phyloP scores from a whole-genome alignment of 1,140 invertebrate species.

The Psilanteris sp. region DNA sequence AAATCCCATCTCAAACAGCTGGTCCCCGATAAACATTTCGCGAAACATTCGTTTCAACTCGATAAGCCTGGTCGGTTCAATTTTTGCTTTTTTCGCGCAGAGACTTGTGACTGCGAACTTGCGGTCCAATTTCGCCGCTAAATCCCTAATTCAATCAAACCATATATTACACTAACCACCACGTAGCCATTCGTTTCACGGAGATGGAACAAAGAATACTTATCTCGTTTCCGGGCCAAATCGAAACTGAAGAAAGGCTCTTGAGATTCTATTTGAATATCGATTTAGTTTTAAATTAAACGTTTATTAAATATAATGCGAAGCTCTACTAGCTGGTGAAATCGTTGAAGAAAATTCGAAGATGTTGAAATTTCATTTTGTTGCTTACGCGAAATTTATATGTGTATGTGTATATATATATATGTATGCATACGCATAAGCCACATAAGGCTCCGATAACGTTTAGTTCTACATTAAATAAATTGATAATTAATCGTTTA shows the following conservation, averaged over 20 bases:
- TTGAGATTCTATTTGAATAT: constrained; percentile 7
- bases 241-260: neutral
- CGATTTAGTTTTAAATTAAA: neutral
- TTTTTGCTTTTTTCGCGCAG: constrained; percentile 4
- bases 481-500: too few species aligned
- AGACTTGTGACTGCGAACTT: neutral
- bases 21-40: neutral
- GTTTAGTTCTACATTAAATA: too few species aligned
- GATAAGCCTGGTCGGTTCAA: neutral
- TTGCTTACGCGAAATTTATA: too few species aligned
- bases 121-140: constrained; percentile 19
- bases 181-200: too few species aligned
- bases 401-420: too few species aligned
- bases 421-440: too few species aligned
- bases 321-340: too few species aligned
- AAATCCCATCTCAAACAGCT: neutral
- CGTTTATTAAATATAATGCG: too few species aligned
- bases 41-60: neutral
- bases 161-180: constrained; percentile 22
- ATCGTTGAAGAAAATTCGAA: too few species aligned
- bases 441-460: too few species aligned
- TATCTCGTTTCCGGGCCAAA: neutral
- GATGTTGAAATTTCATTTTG: too few species aligned
- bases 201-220: too few species aligned
- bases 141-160: constrained; percentile 28